These are phyloP conservation scores for Nothobranchius furzeri DNA, from an alignment of 2,113 vertebrate genomes.

Conservation along the genomic window DNA sequence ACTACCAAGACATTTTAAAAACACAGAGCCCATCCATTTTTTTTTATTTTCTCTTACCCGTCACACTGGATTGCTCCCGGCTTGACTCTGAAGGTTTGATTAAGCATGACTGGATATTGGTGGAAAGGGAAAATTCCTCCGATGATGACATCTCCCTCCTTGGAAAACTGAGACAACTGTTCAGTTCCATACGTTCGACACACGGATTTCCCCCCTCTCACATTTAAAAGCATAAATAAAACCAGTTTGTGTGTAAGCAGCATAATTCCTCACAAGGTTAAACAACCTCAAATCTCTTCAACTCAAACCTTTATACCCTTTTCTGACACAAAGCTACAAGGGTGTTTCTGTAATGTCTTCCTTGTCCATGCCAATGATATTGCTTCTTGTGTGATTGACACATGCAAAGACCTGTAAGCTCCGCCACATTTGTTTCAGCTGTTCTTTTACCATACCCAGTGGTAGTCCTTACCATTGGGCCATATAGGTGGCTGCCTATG, in stretches of 20 bases:
- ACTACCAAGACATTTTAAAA: too few species aligned
- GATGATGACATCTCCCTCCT: slow-evolving; percentile 76
- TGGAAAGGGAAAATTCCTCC: slow-evolving; percentile 83
- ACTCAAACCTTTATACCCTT: too few species aligned
- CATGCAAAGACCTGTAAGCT: too few species aligned
- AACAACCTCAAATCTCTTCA: neutral
- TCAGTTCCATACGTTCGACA: slow-evolving; percentile 74
- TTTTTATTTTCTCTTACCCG: slow-evolving; percentile 67
- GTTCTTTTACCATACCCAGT: too few species aligned
- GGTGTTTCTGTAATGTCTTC: too few species aligned
- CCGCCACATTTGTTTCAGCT: too few species aligned
- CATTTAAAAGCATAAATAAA: slow-evolving; percentile 50
- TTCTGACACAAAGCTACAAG: too few species aligned
- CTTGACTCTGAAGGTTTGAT: slow-evolving; percentile 64
- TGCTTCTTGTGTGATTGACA: too few species aligned
- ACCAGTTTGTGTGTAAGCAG: slow-evolving; percentile 57
- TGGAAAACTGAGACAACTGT: slow-evolving; percentile 76
- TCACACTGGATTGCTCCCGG: slow-evolving; percentile 73
- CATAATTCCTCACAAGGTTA: slow-evolving; percentile 49
- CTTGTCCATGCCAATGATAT: too few species aligned
- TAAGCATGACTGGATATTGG: slow-evolving; percentile 70
- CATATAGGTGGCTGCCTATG: too few species aligned
- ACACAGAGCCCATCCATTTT: neutral
- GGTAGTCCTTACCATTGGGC: too few species aligned
- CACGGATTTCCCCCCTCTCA: slow-evolving; percentile 48